Conservation (phyloP, 1,140 invertebrate species). For the Latrodectus geometricus region DNA sequence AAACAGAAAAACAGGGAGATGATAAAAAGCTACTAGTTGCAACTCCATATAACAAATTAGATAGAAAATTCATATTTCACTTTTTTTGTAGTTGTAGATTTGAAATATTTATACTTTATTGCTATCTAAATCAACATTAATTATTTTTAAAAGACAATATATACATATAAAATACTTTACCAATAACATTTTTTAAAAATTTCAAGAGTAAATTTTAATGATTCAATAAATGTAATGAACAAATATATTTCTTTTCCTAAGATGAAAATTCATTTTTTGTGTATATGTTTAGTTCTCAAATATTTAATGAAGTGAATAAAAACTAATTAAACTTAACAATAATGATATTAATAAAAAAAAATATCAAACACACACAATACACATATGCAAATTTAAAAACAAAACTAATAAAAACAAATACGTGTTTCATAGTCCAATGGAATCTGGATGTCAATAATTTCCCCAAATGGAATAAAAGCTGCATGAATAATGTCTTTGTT, state of each 20-base stretch:
- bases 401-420: slow-evolving; percentile 64
- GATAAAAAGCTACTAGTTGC: too few relatives aligned
- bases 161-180: too few relatives aligned
- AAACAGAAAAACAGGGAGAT: too few relatives aligned
- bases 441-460: slow-evolving; percentile 96
- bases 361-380: neutral
- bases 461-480: slow-evolving; percentile 98
- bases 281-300: neutral
- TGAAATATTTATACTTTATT: too few relatives aligned
- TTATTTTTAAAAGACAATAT: too few relatives aligned
- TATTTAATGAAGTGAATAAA: neutral
- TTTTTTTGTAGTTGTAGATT: too few relatives aligned
- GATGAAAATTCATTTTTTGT: neutral
- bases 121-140: too few relatives aligned
- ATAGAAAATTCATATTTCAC: too few relatives aligned
- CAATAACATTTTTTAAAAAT: too few relatives aligned
- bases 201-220: too few relatives aligned
- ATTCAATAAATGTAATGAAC: too few relatives aligned
- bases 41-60: too few relatives aligned
- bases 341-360: neutral
- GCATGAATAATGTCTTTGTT: slow-evolving; percentile 95
- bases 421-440: slow-evolving; percentile 95
- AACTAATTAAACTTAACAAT: neutral
- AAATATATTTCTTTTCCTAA: neutral
- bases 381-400: neutral